These are phyloP conservation scores for Cynoglossus semilaevis DNA, from an alignment of 2,113 vertebrate species.

Conservation along the genomic window DNA sequence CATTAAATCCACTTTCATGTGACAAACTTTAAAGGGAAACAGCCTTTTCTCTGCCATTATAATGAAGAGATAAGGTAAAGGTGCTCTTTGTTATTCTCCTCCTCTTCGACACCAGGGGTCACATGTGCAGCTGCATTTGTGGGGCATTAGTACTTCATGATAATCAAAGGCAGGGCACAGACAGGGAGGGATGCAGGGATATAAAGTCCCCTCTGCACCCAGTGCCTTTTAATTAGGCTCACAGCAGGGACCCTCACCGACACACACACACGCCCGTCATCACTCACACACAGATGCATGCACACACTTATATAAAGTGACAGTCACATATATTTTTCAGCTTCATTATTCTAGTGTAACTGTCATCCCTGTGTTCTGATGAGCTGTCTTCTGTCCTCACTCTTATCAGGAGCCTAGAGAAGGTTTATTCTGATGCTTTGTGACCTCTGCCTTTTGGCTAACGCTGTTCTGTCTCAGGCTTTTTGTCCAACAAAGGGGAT, in stretches of 20 bases:
- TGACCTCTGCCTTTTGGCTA: conserved; percentile 13
- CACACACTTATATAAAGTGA: conserved; percentile 22
- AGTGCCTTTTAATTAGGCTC: conserved; percentile 90
- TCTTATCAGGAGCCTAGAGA: conserved; percentile 9
- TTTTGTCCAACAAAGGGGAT: conserved; percentile 39
- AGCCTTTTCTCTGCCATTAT: conserved; percentile 5
- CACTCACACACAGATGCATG: conserved; percentile 56
- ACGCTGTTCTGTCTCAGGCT: conserved; percentile 8
- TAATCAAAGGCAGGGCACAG: conserved; percentile 82
- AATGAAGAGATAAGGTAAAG: conserved; percentile 3
- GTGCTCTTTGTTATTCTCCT: conserved; percentile 8
- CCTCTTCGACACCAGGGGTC: conserved; percentile 37
- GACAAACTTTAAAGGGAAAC: conserved; percentile 11
- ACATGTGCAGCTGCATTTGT: conserved; percentile 62
- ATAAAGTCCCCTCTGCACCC: conserved; percentile 77
- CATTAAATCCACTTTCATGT: conserved; percentile 15
- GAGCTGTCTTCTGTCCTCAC: conserved; percentile 20
- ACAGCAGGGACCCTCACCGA: conserved; percentile 74
- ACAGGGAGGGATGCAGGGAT: conserved; percentile 53
- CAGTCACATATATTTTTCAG: conserved; percentile 43
- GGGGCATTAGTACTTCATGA: conserved; percentile 70
- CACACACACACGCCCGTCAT: conserved; percentile 58
- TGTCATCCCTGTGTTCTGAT: conserved; percentile 30
- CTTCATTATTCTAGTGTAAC: conserved; percentile 48
- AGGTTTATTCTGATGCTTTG: conserved; percentile 6